Evolutionary conservation across 2,888 invertebrate species (phyloP).

Genomic region (Melieria picta): DNA sequence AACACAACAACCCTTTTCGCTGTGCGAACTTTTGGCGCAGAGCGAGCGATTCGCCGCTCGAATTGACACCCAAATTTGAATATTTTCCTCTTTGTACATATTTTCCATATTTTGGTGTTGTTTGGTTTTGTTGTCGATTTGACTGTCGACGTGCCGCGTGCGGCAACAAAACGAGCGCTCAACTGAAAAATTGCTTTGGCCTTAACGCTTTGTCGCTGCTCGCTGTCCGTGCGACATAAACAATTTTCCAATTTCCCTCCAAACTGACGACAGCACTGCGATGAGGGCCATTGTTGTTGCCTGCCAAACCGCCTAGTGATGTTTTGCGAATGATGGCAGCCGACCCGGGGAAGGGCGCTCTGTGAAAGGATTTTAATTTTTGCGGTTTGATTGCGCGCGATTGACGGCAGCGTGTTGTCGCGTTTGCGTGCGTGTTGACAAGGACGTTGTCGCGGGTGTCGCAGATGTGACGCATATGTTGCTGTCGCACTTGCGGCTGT

Average conservation of each 20-base stretch:
- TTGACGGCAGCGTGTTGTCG: too few relatives aligned
- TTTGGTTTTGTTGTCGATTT: constrained; percentile 9
- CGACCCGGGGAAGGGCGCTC: constrained; percentile 22
- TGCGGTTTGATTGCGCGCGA: too few relatives aligned
- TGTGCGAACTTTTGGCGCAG: background rate
- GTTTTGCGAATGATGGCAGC: background rate
- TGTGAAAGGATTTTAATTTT: background rate
- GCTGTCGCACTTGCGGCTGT: too few relatives aligned
- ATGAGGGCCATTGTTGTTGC: constrained; percentile 17
- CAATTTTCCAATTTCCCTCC: constrained; percentile 5
- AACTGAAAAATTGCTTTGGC: constrained; percentile 49
- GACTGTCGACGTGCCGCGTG: constrained; percentile 9
- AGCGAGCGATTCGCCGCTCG: background rate
- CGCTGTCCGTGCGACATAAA: constrained; percentile 3
- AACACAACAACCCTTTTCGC: too few relatives aligned
- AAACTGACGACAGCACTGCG: constrained; percentile 1
- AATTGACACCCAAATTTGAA: constrained; percentile 43
- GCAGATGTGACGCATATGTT: too few relatives aligned
- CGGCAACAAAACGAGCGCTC: constrained; percentile 43
- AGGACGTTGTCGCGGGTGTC: too few relatives aligned
- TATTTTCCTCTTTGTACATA: constrained; percentile 38
- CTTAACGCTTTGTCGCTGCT: constrained; percentile 31
- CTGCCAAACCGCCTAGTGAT: background rate
- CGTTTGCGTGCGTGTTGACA: too few relatives aligned
- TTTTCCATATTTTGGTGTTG: constrained; percentile 11